Evolutionary conservation across 2,113 vertebrate species (phyloP).

Genomic region (Oenanthe oenanthe): DNA sequence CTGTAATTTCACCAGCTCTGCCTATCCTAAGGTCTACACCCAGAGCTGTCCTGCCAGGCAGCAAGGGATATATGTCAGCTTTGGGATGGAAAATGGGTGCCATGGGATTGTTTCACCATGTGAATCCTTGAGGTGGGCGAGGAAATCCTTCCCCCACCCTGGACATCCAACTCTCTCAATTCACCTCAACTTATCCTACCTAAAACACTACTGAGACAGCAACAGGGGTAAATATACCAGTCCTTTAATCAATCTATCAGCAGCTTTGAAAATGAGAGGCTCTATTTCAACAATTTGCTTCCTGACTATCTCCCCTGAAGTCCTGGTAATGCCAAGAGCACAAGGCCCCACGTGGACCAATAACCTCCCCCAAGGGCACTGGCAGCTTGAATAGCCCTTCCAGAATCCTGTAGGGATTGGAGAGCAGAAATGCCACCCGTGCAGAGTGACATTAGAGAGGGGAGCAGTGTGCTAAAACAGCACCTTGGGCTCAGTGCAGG

Average conservation of each 20-base stretch:
- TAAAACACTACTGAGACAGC: not conserved
- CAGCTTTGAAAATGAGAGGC: not conserved
- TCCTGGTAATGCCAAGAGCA: not conserved
- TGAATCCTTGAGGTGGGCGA: not conserved
- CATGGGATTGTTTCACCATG: not conserved
- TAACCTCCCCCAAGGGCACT: constrained; percentile 22
- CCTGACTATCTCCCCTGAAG: not conserved
- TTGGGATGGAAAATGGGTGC: not conserved
- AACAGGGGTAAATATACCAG: not conserved
- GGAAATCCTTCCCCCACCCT: not conserved
- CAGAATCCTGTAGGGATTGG: not conserved
- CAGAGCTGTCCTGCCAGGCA: not conserved
- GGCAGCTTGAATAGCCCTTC: not conserved
- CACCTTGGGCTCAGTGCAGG: constrained; percentile 1
- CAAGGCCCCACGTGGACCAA: not conserved
- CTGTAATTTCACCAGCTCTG: not conserved
- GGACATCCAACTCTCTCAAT: not conserved
- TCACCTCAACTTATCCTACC: not conserved
- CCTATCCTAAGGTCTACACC: not conserved
- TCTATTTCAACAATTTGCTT: not conserved
- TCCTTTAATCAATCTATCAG: not conserved
- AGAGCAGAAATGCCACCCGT: constrained; percentile 45
- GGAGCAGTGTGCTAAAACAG: constrained; percentile 40
- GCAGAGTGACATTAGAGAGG: constrained; percentile 33
- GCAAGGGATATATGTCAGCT: not conserved